Base-by-base conservation (phyloP, 1,140 invertebrate genomes). In the Leptinotarsa defecta region DNA sequence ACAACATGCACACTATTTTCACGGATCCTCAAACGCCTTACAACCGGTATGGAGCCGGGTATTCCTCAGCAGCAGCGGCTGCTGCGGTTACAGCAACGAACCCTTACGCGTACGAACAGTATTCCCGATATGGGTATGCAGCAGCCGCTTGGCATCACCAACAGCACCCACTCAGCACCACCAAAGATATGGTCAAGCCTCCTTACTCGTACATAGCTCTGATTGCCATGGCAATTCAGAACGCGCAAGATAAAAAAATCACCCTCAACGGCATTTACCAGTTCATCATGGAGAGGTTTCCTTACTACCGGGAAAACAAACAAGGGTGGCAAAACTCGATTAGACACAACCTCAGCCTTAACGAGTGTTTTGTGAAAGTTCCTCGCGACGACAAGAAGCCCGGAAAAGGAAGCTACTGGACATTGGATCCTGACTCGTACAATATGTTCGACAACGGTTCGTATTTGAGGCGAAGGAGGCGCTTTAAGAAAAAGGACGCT, bases 381-480 rank as follows among this genome's bases (percentile, higher is more conserved):
- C 91, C 95, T 48, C 83, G 94, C 74, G 90, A 96, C 82, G 96
- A 97, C 81, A 99, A 98, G 86, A 97, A 97, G 83, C 94, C 95
- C 0, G 96, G 96, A 0, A 99, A 99, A 86, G 97, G 98, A 2
- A 97, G 95, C 82, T 99, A 98, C 85, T 99, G 98, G 98, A 97
- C 96, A 0, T 86, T 99, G 34, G 96, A 99, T 84, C 97, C 97
- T 0, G 96, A 98, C 83, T 96, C 93, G 0, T 95, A 97, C 83
- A 98, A 98, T 85, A 99, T 99, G 98, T 99, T 99, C 86, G 97
- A 99, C 83, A 98, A 99, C 82, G 97, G 98, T 0, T 97, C 95
- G 13, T 98, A 97, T 84, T 87, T 98, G 75, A 88, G 97, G n/a
- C 90, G 97, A 13, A 88, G 95, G 49, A 89, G 96, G 75, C 91